These are phyloP conservation scores for Bombus pascuorum DNA, from an alignment of 1,140 invertebrate species.

Conservation along the genomic window DNA sequence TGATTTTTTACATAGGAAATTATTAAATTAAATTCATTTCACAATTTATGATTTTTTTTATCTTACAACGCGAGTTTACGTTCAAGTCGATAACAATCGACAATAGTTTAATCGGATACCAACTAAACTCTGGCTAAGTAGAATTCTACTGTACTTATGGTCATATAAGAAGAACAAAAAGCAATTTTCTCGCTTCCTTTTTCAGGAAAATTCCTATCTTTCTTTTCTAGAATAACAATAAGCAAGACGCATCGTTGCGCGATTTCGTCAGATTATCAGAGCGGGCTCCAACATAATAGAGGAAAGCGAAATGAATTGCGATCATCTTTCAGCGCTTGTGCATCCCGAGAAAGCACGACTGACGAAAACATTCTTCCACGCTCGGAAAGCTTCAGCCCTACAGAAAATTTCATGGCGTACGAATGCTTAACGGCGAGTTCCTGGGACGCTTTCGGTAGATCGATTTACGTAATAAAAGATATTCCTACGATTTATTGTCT, in stretches of 20 bases:
- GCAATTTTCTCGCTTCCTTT: background rate
- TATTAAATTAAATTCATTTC: too few relatives aligned
- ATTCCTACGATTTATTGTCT: slow-evolving; percentile 13
- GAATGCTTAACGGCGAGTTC: background rate
- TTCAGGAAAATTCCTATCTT: background rate
- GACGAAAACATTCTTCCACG: slow-evolving; percentile 5
- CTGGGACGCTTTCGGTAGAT: background rate
- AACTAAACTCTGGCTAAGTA: too few relatives aligned
- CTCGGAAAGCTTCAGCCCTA: background rate
- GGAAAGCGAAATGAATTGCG: slow-evolving; percentile 19
- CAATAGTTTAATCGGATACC: too few relatives aligned
- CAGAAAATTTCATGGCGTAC: slow-evolving; percentile 25
- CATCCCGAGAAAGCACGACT: background rate
- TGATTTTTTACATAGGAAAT: too few relatives aligned
- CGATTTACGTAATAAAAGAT: slow-evolving; percentile 25
- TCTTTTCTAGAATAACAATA: background rate
- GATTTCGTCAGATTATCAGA: slow-evolving; percentile 14
- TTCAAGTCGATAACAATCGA: too few relatives aligned
- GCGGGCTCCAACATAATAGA: background rate
- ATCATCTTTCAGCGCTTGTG: slow-evolving; percentile 2
- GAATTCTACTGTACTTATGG: too few relatives aligned
- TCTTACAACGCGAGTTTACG: too few relatives aligned
- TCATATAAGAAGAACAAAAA: background rate
- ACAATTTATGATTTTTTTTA: too few relatives aligned
- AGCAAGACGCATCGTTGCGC: background rate